These are phyloP conservation scores for Melinopterus prodromus DNA, from an alignment of 2,888 invertebrate species.

Conservation along the genomic window DNA sequence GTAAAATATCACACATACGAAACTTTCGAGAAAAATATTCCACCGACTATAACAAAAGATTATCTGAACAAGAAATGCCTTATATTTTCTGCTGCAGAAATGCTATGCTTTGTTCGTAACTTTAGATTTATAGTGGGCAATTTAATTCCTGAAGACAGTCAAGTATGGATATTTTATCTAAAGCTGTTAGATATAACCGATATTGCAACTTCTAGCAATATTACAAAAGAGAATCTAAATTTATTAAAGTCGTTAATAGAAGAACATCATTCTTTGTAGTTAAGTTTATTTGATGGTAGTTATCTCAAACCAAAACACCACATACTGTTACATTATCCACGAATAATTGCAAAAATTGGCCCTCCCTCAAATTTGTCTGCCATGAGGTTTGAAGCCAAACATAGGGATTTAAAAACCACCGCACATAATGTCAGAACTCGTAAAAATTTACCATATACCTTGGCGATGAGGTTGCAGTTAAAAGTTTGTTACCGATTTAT, in stretches of 20 bases:
- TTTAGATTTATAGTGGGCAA: constrained; percentile 46
- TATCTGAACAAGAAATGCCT: constrained; percentile 41
- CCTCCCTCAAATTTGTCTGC: not conserved
- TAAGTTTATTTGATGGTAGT: constrained; percentile 10
- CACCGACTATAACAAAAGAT: constrained; percentile 40
- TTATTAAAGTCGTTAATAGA: constrained; percentile 19
- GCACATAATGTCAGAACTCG: constrained; percentile 25
- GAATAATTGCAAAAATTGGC: constrained; percentile 20
- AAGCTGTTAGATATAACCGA: constrained; percentile 43
- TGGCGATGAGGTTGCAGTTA: constrained; percentile 36
- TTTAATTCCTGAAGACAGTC: constrained; percentile 38
- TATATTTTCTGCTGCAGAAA: constrained; percentile 48
- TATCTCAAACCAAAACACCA: constrained; percentile 7
- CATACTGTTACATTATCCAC: not conserved
- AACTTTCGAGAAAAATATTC: constrained; percentile 37
- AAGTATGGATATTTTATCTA: constrained; percentile 42
- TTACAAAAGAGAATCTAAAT: constrained; percentile 6
- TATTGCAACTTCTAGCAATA: constrained; percentile 23
- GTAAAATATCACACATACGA: constrained; percentile 39
- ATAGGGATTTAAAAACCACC: constrained; percentile 37
- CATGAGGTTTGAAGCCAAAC: constrained; percentile 30
- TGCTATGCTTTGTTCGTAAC: constrained; percentile 46
- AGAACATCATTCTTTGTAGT: constrained; percentile 24
- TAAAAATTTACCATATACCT: constrained; percentile 38
- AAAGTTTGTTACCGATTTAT: constrained; percentile 13